Conservation (phyloP, 2,888 invertebrate species). For the Pyrrhia umbra region DNA sequence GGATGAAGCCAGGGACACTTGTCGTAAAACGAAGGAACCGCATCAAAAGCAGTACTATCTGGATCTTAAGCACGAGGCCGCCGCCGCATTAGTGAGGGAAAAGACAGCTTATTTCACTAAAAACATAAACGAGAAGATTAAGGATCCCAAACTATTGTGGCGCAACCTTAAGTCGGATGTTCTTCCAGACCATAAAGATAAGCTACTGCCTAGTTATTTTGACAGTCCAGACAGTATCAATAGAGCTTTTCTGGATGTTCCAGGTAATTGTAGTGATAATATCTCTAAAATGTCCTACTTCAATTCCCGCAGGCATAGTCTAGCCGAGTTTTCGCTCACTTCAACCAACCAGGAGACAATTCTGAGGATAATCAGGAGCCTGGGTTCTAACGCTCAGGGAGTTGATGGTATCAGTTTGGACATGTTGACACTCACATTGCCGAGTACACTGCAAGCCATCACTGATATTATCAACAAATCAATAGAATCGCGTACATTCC, state of each 20-base stretch:
- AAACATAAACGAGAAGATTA: too few species aligned
- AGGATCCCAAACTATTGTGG: too few species aligned
- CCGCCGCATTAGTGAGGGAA: not conserved
- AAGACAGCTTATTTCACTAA: too few species aligned
- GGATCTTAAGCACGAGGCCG: not conserved
- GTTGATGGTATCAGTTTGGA: constrained; percentile 10
- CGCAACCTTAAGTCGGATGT: too few species aligned
- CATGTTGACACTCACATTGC: constrained; percentile 3
- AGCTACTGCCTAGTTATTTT: too few species aligned
- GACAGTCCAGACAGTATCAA: too few species aligned
- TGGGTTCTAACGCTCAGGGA: constrained; percentile 4
- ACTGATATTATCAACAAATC: constrained; percentile 4
- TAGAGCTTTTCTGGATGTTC: not conserved
- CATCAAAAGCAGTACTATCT: not conserved
- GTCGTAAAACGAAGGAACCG: not conserved
- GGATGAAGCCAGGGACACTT: not conserved
- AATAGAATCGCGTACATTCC: constrained; percentile 1
- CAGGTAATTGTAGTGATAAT: not conserved
- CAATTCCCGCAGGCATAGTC: not conserved
- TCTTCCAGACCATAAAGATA: too few species aligned
- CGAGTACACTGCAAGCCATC: not conserved
- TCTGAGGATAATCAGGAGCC: not conserved
- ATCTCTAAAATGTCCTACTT: not conserved
- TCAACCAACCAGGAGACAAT: not conserved
- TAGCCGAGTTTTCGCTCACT: not conserved